Percentiles rank a stretch among this genome's conserved stretches.
Conservation (phyloP, 2,797 vertebrate genomes). For the Peromyscus aztecus region DNA sequence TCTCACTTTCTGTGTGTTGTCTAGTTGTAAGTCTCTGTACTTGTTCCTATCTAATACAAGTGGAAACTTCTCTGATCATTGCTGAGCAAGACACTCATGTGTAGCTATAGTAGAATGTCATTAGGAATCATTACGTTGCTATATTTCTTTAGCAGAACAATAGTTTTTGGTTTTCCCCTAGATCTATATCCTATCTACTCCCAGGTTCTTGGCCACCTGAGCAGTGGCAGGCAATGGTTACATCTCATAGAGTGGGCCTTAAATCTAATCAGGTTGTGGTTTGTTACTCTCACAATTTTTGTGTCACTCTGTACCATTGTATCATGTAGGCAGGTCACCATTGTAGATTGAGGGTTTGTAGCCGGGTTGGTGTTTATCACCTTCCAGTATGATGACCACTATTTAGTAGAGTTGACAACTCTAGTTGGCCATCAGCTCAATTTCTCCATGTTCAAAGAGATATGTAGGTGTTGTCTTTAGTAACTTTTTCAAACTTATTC, state of each 20-base stretch:
- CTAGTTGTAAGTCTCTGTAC: background rate
- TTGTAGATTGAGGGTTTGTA: background rate
- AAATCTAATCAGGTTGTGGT: background rate
- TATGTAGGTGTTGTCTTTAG: background rate
- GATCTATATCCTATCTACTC: background rate
- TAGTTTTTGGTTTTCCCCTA: background rate
- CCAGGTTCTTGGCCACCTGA: background rate
- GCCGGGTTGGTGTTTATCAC: no score
- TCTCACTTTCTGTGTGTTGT: background rate
- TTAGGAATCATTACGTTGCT: background rate
- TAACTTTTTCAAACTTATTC: conserved; percentile 57
- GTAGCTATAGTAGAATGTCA: background rate
- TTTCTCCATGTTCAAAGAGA: background rate
- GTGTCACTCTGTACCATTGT: background rate
- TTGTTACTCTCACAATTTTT: background rate
- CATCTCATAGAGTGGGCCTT: background rate
- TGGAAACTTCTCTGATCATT: background rate
- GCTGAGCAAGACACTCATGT: background rate
- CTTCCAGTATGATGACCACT: background rate
- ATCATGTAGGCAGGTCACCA: no score
- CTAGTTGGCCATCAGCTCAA: background rate
- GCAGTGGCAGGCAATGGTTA: background rate
- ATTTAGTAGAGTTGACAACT: no score
- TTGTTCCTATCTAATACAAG: background rate
- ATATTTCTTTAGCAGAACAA: background rate